Percentiles rank a stretch among this genome's conserved stretches.
These are phyloP conservation scores for Microctenopoma stevenorrisi DNA, from an alignment of 2,797 vertebrate species.

Conservation along the genomic window DNA sequence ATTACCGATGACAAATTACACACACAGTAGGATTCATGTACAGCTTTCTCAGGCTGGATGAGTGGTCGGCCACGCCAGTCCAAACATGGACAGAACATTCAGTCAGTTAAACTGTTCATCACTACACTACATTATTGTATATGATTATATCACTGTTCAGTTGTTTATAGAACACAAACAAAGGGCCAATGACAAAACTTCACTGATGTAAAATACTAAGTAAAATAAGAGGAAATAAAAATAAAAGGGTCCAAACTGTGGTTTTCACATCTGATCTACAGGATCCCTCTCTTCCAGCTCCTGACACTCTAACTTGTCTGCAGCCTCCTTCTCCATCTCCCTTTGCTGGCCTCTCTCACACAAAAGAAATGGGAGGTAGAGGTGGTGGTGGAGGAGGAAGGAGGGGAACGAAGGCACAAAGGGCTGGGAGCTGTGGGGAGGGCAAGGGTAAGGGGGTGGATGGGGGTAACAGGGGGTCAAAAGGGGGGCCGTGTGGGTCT, in stretches of 20 bases:
- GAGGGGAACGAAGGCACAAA: conserved; percentile 67
- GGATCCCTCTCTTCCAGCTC: conserved; percentile 48
- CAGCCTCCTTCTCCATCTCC: conserved; percentile 57
- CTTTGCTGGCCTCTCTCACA: conserved; percentile 72
- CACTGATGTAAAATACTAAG: neutral
- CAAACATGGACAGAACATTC: no score
- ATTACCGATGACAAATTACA: neutral
- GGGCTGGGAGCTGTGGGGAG: conserved; percentile 67
- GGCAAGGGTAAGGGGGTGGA: conserved; percentile 50
- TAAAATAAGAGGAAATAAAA: conserved; percentile 20
- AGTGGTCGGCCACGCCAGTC: no score
- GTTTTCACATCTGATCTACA: conserved; percentile 45
- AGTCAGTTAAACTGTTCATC: neutral
- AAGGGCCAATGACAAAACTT: neutral
- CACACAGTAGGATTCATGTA: neutral
- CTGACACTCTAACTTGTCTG: conserved; percentile 38
- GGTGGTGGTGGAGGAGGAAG: conserved; percentile 40
- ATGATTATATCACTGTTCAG: neutral
- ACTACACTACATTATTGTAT: neutral
- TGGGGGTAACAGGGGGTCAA: conserved; percentile 68
- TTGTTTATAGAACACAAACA: neutral
- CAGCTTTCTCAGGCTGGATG: no score
- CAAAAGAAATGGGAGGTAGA: conserved; percentile 70
- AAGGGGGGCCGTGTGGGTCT: conserved; percentile 58
- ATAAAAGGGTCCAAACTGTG: conserved; percentile 20